Evolutionary conservation across 2,113 vertebrate species (phyloP).

Genomic region (Pardalotus punctatus): DNA sequence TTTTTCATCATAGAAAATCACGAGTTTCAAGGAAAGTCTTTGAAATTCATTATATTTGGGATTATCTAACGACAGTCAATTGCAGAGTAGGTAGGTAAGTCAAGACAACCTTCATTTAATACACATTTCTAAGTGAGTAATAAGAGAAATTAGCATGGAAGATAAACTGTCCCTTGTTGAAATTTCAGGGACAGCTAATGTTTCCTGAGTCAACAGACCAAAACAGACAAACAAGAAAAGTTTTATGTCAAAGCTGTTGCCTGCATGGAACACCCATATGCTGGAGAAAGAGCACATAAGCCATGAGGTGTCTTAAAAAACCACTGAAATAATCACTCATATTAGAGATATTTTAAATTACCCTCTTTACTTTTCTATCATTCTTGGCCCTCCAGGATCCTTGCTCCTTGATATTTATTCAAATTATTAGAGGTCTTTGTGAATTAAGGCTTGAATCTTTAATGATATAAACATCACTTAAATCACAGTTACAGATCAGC

Average conservation of each 20-base stretch:
- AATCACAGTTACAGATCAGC: neutral
- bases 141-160: neutral
- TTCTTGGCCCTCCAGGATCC: neutral
- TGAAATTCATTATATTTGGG: neutral
- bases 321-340: neutral
- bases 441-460: neutral
- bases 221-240: neutral
- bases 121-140: neutral
- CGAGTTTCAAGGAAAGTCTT: neutral
- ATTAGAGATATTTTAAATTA: neutral
- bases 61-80: neutral
- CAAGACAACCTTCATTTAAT: neutral
- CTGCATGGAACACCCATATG: neutral
- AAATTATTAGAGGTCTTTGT: neutral
- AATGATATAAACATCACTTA: neutral
- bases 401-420: neutral
- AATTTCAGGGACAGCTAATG: conserved; percentile 19
- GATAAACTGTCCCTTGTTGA: conserved; percentile 43
- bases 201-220: neutral
- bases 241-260: neutral
- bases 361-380: neutral
- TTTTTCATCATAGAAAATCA: too few relatives aligned
- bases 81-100: neutral
- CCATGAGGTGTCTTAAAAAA: neutral
- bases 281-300: neutral